Percentiles rank a stretch among this genome's conserved stretches.
Evolutionary conservation across 2,113 vertebrate genomes (phyloP).

Genomic region (Xenotilapia flavipinnis): DNA sequence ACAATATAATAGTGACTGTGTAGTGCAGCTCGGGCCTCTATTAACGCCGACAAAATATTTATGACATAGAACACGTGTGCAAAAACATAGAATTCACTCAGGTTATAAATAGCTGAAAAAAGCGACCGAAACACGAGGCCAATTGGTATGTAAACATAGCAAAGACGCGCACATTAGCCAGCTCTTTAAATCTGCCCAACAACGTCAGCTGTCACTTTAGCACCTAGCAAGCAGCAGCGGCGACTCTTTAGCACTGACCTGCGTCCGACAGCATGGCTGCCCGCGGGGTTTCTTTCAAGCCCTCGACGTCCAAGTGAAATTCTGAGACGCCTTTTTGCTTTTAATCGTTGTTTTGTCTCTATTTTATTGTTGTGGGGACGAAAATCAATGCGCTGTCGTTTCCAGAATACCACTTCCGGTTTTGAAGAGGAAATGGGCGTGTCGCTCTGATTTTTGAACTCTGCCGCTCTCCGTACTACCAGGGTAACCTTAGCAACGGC

Average conservation of each 20-base stretch:
- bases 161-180: not conserved
- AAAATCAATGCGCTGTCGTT: slow-evolving; percentile 16
- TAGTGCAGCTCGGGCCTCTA: not conserved
- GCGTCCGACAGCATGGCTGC: slow-evolving; percentile 64
- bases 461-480: slow-evolving; percentile 9
- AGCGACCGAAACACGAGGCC: not conserved
- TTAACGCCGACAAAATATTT: not conserved
- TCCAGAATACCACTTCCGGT: slow-evolving; percentile 39
- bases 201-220: slow-evolving; percentile 34
- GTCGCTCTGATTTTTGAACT: not conserved
- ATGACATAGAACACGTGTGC: not conserved
- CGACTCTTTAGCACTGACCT: slow-evolving; percentile 42
- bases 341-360: not conserved
- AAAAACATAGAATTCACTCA: not conserved
- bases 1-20: not conserved
- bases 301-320: not conserved
- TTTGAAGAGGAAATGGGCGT: slow-evolving; percentile 42
- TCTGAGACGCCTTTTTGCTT: not conserved
- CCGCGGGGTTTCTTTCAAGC: not conserved
- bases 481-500: slow-evolving; percentile 37
- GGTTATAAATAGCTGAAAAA: not conserved
- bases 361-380: slow-evolving; percentile 38
- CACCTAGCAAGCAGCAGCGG: slow-evolving; percentile 14
- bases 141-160: not conserved
- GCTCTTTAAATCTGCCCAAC: slow-evolving; percentile 9